phyloP scores from a whole-genome alignment of 1,140 invertebrate species.

The Drosophila arizonae region DNA sequence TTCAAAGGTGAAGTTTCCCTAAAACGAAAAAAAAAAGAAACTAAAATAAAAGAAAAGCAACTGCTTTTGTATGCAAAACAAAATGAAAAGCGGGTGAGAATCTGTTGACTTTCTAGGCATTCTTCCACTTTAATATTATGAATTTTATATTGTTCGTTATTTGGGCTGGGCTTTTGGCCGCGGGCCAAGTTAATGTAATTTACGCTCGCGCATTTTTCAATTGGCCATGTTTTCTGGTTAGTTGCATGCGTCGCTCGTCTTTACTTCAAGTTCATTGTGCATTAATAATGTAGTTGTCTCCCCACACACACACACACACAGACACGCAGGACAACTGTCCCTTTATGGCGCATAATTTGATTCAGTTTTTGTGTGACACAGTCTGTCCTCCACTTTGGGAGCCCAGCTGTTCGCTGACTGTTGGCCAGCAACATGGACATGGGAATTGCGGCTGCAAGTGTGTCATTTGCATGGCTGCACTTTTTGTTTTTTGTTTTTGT shows the following conservation, averaged over 20 bases:
- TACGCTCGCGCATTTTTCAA: constrained; percentile 58
- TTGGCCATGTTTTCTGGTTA: constrained; percentile 70
- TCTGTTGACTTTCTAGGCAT: constrained; percentile 41
- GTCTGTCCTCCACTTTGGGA: constrained; percentile 5
- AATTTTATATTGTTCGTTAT: constrained; percentile 26
- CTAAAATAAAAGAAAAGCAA: constrained; percentile 14
- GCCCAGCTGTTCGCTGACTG: constrained; percentile 26
- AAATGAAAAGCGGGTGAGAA: constrained; percentile 51
- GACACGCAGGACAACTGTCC: background rate
- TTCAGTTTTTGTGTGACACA: constrained; percentile 43
- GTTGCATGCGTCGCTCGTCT: constrained; percentile 37
- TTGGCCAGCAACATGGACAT: constrained; percentile 47
- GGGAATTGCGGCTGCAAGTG: constrained; percentile 41
- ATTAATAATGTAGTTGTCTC: constrained; percentile 79
- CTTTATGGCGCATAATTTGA: constrained; percentile 58
- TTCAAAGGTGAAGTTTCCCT: constrained; percentile 73
- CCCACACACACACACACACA: constrained; percentile 1
- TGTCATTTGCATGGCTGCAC: constrained; percentile 47
- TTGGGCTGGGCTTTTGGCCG: background rate
- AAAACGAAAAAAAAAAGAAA: constrained; percentile 49
- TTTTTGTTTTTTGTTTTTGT: constrained; percentile 13
- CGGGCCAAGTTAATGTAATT: constrained; percentile 57
- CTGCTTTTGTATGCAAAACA: constrained; percentile 65
- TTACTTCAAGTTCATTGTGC: constrained; percentile 74
- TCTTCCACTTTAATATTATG: constrained; percentile 38